Evolutionary conservation across 64 coral and sea anemone species (phyloP).

Genomic region (Stichodactyla mertensii): DNA sequence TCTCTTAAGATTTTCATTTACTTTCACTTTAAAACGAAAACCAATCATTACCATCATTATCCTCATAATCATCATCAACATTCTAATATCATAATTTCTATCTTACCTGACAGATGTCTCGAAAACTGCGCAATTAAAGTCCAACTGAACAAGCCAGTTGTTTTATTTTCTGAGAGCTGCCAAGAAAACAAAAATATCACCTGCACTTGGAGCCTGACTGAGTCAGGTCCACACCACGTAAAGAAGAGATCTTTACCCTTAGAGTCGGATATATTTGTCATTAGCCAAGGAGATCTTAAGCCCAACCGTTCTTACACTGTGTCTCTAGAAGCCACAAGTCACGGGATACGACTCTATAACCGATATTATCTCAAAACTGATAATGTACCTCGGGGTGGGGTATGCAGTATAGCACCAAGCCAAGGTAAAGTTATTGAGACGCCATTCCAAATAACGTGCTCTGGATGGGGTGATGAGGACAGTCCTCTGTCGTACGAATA

Average conservation of each 20-base stretch:
- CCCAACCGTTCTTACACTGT: slow-evolving; percentile 31
- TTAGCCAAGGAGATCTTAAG: slow-evolving; percentile 4
- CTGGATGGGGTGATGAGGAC: slow-evolving; percentile 46
- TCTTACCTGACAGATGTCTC: slow-evolving; percentile 24
- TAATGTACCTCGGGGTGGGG: slow-evolving; percentile 27
- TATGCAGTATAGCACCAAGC: neutral
- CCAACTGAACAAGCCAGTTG: neutral
- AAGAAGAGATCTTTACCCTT: neutral
- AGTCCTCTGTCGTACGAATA: slow-evolving; percentile 57
- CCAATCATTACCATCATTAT: neutral
- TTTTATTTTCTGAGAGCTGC: slow-evolving; percentile 16
- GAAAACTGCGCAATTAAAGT: slow-evolving; percentile 39
- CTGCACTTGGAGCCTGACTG: slow-evolving; percentile 27
- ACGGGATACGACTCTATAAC: neutral
- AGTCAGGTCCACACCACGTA: neutral
- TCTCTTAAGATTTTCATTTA: no score
- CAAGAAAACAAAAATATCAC: slow-evolving; percentile 1
- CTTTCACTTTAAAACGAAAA: no score
- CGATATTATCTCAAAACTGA: slow-evolving; percentile 31
- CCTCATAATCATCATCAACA: neutral
- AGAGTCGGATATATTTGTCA: slow-evolving; percentile 3
- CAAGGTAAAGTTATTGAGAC: slow-evolving; percentile 25
- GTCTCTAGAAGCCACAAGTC: neutral
- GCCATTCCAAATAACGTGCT: slow-evolving; percentile 40
- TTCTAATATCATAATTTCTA: neutral